Conservation (phyloP, 2,888 invertebrate genomes). For the Zonitis immaculata region DNA sequence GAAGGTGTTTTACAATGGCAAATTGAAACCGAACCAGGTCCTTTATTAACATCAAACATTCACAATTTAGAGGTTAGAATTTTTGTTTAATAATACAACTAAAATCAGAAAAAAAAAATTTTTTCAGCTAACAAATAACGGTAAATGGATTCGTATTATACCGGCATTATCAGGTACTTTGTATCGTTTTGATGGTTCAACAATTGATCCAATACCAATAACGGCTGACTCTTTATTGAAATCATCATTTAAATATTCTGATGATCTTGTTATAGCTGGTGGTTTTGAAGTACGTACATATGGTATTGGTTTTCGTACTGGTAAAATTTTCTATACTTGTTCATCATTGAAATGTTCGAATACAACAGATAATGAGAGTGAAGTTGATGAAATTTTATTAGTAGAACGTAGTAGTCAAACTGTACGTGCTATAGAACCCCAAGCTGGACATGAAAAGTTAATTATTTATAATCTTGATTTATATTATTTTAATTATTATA, state of each 20-base stretch:
- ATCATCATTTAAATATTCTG: constrained; percentile 81
- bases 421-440: constrained; percentile 84
- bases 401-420: constrained; percentile 80
- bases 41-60: constrained; percentile 83
- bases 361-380: constrained; percentile 54
- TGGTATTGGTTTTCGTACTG: constrained; percentile 73
- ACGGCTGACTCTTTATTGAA: constrained; percentile 81
- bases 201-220: constrained; percentile 81
- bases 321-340: constrained; percentile 73
- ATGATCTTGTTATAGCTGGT: constrained; percentile 81
- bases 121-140: constrained; percentile 70
- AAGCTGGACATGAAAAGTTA: constrained; percentile 78
- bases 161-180: constrained; percentile 89
- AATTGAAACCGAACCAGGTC: constrained; percentile 67
- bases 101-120: constrained; percentile 9
- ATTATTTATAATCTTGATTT: neutral
- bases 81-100: neutral
- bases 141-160: constrained; percentile 82
- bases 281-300: constrained; percentile 83
- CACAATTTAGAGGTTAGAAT: constrained; percentile 72
- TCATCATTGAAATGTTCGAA: constrained; percentile 68
- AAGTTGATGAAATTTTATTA: constrained; percentile 59
- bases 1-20: constrained; percentile 72
- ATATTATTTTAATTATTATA: constrained; percentile 1
- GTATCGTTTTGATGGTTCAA: constrained; percentile 87